These are phyloP conservation scores for Pavo muticus DNA, from an alignment of 2,113 vertebrate species.

Conservation along the genomic window DNA sequence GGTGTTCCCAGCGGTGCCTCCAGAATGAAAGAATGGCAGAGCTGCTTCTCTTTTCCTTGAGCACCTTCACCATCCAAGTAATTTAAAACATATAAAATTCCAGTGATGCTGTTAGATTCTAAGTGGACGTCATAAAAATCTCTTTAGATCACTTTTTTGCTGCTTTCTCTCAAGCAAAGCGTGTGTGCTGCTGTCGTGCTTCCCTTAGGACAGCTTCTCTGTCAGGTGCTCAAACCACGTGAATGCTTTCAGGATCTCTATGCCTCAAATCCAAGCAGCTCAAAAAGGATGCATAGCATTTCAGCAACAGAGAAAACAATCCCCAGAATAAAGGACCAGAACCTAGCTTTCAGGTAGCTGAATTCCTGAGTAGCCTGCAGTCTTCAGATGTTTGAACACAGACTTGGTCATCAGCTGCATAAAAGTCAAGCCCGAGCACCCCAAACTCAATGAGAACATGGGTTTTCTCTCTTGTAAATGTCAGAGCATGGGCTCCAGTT, in stretches of 20 bases:
- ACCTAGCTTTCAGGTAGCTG: slow-evolving; percentile 3
- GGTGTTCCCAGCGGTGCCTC: not conserved
- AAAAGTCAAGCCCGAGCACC: not conserved
- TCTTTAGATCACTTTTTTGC: not conserved
- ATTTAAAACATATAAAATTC: not conserved
- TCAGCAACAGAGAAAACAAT: not conserved
- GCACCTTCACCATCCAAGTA: not conserved
- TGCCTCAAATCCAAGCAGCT: not conserved
- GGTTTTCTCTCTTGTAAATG: not conserved
- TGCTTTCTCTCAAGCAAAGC: not conserved
- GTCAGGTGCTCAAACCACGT: not conserved
- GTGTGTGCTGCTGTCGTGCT: not conserved
- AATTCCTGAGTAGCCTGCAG: slow-evolving; percentile 11
- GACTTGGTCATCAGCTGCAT: not conserved
- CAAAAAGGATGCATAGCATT: not conserved
- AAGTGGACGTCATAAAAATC: not conserved
- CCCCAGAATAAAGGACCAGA: not conserved
- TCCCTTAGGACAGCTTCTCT: not conserved
- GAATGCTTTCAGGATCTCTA: not conserved
- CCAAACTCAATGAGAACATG: not conserved
- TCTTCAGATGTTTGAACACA: not conserved
- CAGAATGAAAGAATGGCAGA: not conserved
- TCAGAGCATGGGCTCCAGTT: not conserved
- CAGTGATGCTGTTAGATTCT: not conserved
- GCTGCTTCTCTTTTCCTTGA: not conserved